A percentile compares a stretch with the other conserved stretches of the same genome.
Conservation (phyloP, 2,888 invertebrate genomes). For the Meiosimyza platycephala region DNA sequence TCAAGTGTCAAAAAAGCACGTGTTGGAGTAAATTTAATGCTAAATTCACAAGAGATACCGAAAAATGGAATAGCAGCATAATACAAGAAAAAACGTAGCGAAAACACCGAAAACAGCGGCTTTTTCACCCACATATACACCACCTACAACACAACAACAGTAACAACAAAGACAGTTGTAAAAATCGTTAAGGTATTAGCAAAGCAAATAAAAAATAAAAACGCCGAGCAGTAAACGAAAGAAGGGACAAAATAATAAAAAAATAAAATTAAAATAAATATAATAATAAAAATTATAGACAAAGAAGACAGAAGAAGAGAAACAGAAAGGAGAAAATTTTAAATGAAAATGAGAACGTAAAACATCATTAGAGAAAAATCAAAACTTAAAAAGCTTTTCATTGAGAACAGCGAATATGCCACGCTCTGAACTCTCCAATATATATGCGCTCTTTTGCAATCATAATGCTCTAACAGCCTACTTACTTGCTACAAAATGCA, state of each 20-base stretch:
- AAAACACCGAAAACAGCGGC: not conserved
- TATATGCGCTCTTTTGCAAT: not conserved
- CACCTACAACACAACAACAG: not conserved
- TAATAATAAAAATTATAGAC: slow-evolving; percentile 23
- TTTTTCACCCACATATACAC: not conserved
- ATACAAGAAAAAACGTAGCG: not conserved
- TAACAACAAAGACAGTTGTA: slow-evolving; percentile 14
- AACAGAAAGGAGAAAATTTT: not conserved
- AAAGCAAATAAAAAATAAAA: not conserved
- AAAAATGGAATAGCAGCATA: not conserved
- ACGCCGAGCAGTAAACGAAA: not conserved
- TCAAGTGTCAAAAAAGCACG: slow-evolving; percentile 16
- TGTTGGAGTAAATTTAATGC: slow-evolving; percentile 22
- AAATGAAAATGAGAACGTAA: not conserved
- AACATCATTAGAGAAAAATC: too few species aligned
- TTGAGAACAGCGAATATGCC: too few species aligned
- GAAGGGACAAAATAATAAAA: slow-evolving; percentile 13
- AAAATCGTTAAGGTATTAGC: slow-evolving; percentile 26
- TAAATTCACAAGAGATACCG: not conserved
- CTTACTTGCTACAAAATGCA: slow-evolving; percentile 13
- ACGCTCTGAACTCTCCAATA: not conserved
- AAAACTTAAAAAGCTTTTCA: too few species aligned
- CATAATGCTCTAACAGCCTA: not conserved
- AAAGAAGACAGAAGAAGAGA: not conserved
- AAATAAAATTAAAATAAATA: not conserved